Percentiles rank a stretch among this genome's conserved stretches.
Evolutionary conservation across 2,888 invertebrate genomes (phyloP).

Genomic region (Xylocampa areola): DNA sequence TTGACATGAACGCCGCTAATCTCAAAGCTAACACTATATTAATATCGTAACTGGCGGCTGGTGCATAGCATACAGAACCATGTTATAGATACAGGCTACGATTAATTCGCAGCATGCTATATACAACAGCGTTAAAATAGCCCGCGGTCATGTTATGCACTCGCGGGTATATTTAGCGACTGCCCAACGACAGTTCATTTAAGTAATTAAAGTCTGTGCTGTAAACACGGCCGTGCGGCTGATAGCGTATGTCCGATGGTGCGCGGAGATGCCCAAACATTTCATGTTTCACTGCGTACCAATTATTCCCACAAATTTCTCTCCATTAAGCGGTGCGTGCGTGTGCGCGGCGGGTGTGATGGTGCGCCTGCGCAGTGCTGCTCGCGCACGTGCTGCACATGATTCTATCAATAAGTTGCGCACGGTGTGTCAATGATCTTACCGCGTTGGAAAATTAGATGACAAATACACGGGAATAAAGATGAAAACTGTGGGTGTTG

Average conservation of each 20-base stretch:
- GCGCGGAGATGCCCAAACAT: conserved; percentile 51
- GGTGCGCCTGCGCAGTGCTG: conserved; percentile 3
- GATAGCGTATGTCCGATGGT: conserved; percentile 34
- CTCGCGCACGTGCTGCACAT: conserved; percentile 42
- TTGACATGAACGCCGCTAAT: not conserved
- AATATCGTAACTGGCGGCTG: not conserved
- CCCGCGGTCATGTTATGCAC: conserved; percentile 12
- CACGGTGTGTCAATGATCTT: conserved; percentile 51
- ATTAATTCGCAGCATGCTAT: conserved; percentile 19
- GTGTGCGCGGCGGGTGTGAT: conserved; percentile 22
- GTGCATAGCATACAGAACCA: not conserved
- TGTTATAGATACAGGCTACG: conserved; percentile 1
- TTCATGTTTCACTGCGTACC: conserved; percentile 42
- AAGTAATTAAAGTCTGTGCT: conserved; percentile 22
- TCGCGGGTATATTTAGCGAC: conserved; percentile 24
- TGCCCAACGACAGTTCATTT: conserved; percentile 25
- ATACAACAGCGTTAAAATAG: conserved; percentile 30
- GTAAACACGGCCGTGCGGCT: conserved; percentile 14
- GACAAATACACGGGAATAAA: not conserved
- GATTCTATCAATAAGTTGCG: conserved; percentile 17
- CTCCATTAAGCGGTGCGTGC: conserved; percentile 52
- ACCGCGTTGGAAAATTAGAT: conserved; percentile 18
- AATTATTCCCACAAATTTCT: conserved; percentile 64
- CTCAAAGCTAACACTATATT: not conserved
- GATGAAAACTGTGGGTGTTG: not conserved